These are phyloP conservation scores for Ailurus styani DNA, from an alignment of 2,113 vertebrate genomes.

Conservation along the genomic window DNA sequence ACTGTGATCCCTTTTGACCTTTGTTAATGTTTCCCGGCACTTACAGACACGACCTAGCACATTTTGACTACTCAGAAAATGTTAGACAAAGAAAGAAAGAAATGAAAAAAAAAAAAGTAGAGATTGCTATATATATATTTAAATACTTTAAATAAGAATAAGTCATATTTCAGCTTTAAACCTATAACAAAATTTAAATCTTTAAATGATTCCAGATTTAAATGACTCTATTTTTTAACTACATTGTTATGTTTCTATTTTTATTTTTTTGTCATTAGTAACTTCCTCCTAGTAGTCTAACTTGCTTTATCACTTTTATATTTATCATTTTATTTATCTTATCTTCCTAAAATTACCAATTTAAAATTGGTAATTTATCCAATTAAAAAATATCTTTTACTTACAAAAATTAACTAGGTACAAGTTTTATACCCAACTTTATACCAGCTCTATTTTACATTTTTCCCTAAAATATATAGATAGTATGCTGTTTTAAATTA, in stretches of 20 bases:
- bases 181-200: background rate
- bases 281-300: background rate
- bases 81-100: background rate
- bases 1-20: background rate
- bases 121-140: background rate
- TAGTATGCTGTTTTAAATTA: background rate
- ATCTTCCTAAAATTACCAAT: background rate
- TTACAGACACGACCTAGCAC: background rate
- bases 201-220: background rate
- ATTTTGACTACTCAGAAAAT: background rate
- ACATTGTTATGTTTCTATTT: background rate
- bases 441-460: background rate
- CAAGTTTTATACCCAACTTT: background rate
- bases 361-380: background rate
- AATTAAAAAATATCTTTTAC: background rate
- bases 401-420: background rate
- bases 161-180: background rate
- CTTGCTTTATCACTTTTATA: background rate
- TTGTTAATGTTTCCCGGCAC: background rate
- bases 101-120: background rate
- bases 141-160: background rate
- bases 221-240: background rate
- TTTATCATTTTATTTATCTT: background rate
- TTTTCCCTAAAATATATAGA: background rate
- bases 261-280: background rate